Evolutionary conservation across 2,113 vertebrate species (phyloP).

Genomic region (Pluvianellus socialis): DNA sequence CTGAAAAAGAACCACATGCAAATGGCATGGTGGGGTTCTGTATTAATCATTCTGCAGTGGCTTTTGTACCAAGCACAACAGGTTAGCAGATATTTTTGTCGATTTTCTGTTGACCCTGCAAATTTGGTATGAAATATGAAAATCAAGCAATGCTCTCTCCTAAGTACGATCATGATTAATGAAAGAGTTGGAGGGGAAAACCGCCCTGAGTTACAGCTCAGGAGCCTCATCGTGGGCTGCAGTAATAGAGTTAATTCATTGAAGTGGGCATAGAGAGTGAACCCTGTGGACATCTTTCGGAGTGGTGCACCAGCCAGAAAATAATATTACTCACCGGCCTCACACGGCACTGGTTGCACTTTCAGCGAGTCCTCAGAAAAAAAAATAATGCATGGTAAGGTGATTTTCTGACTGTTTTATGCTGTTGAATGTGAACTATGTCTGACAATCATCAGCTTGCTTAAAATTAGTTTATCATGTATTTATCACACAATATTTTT

Average conservation of each 20-base stretch:
- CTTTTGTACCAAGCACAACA: neutral
- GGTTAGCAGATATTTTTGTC: neutral
- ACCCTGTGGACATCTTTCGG: neutral
- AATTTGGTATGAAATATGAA: neutral
- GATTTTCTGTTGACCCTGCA: neutral
- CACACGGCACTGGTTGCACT: neutral
- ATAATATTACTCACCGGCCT: neutral
- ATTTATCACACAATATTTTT: neutral
- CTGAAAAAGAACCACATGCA: neutral
- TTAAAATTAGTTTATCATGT: neutral
- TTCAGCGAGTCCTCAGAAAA: neutral
- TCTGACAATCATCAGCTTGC: neutral
- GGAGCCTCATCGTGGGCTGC: neutral
- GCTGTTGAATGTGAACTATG: neutral
- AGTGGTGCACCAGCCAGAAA: neutral
- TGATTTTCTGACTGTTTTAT: neutral
- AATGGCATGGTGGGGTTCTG: neutral
- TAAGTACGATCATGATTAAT: neutral
- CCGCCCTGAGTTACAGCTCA: neutral
- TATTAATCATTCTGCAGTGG: neutral
- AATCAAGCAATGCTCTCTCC: neutral
- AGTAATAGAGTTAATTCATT: neutral
- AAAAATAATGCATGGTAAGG: rapidly evolving
- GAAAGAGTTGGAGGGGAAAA: neutral
- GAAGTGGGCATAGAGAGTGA: neutral